These are phyloP conservation scores for Tinamus major DNA, from an alignment of 2,797 vertebrate genomes.

Conservation along the genomic window DNA sequence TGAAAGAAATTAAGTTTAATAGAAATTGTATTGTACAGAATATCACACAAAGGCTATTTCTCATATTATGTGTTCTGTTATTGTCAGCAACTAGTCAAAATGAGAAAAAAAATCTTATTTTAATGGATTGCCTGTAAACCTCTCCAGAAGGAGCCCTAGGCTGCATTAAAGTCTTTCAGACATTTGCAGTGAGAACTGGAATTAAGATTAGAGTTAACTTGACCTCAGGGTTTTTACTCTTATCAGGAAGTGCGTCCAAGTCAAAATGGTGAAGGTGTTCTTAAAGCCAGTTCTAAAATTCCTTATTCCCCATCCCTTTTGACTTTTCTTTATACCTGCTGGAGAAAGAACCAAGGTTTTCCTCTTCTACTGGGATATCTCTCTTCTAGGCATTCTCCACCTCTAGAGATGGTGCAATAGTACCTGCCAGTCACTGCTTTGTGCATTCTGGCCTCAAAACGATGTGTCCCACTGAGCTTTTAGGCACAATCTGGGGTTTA, in stretches of 20 bases:
- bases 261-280: neutral
- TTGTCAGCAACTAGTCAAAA: neutral
- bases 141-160: neutral
- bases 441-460: neutral
- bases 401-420: neutral
- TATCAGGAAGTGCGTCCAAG: neutral
- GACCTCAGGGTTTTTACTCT: neutral
- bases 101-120: neutral
- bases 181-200: neutral
- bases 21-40: neutral
- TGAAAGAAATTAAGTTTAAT: neutral
- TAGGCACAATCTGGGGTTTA: neutral
- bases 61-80: neutral
- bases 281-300: neutral
- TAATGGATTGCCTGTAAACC: neutral
- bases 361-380: neutral
- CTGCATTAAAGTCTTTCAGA: neutral
- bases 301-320: neutral
- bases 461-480: neutral
- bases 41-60: neutral
- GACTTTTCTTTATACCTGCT: neutral
- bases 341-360: neutral
- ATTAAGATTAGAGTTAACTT: neutral
- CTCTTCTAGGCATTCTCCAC: neutral
- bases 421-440: accelerated